Evolutionary conservation across 2,888 invertebrate genomes (phyloP).

Genomic region (Pterobdella sp.): DNA sequence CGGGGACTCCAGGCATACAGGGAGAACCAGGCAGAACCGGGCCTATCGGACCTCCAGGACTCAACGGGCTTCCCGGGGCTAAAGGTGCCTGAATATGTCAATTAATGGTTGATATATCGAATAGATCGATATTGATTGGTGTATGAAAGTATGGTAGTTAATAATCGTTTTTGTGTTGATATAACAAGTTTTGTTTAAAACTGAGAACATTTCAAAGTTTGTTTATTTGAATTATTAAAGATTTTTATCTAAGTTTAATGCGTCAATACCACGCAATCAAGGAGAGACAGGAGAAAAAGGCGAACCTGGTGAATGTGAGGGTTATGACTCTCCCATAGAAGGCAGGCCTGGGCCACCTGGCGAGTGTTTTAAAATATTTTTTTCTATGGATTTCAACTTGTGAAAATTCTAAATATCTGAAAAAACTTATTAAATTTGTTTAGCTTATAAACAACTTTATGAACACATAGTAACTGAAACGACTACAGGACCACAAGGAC

Average conservation of each 20-base stretch:
- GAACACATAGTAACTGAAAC: background rate
- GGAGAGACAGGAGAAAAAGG: slow-evolving; percentile 53
- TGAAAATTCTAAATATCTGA: background rate
- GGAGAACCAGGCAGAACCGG: slow-evolving; percentile 64
- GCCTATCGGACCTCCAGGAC: slow-evolving; percentile 59
- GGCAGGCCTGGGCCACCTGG: slow-evolving; percentile 18
- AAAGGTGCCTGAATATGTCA: slow-evolving; percentile 29
- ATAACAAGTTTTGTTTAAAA: too few relatives aligned
- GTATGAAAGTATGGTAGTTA: background rate
- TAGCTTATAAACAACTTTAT: too few relatives aligned
- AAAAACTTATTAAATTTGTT: too few relatives aligned
- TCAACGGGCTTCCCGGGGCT: slow-evolving; percentile 53
- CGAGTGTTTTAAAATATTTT: background rate
- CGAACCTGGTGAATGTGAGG: slow-evolving; percentile 62
- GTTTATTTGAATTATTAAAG: background rate
- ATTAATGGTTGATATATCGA: background rate
- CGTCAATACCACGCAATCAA: slow-evolving; percentile 16
- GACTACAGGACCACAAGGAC: slow-evolving; percentile 65
- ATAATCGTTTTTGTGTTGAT: too few relatives aligned
- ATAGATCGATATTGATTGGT: background rate
- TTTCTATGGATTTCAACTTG: background rate
- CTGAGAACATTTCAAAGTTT: background rate
- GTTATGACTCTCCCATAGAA: slow-evolving; percentile 4
- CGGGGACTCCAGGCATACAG: slow-evolving; percentile 61
- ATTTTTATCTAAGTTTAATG: background rate